A percentile compares a stretch with the other conserved stretches of the same genome.
Conservation (phyloP, 1,140 invertebrate species). For the Stegodyphus dumicola region DNA sequence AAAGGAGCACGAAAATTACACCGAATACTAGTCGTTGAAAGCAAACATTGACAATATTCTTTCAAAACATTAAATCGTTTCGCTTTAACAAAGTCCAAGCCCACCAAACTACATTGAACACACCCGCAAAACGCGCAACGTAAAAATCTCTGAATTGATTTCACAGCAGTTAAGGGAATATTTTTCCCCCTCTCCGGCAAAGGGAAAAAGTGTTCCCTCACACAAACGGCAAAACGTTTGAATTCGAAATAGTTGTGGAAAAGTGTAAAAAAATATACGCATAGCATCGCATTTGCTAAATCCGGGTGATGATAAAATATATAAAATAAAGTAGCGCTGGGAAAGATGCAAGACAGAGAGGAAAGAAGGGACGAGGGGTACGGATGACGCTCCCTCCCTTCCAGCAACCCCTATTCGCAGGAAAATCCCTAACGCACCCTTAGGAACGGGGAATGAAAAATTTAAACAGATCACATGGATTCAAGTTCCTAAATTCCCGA, state of each 20-base stretch:
- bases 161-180: neutral
- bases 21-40: no score
- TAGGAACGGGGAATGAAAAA: slow-evolving; percentile 48
- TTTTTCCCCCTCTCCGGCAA: neutral
- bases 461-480: slow-evolving; percentile 59
- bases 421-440: slow-evolving; percentile 30
- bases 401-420: neutral
- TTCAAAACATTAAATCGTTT: no score
- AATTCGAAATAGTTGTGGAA: neutral
- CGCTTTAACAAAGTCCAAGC: no score
- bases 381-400: neutral
- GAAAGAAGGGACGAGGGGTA: neutral
- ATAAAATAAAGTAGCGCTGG: slow-evolving; percentile 36
- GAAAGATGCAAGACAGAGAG: neutral
- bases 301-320: slow-evolving; percentile 54
- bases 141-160: no score
- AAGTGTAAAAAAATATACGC: neutral
- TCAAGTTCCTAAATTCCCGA: slow-evolving; percentile 51
- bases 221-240: neutral
- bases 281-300: slow-evolving; percentile 26
- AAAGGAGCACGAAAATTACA: no score
- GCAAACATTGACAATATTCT: no score
- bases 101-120: no score
- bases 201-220: neutral
- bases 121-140: no score